Percentiles rank a stretch among this genome's conserved stretches.
phyloP scores from a whole-genome alignment of 2,797 vertebrate genomes.

The Myioborus melanocephalus region DNA sequence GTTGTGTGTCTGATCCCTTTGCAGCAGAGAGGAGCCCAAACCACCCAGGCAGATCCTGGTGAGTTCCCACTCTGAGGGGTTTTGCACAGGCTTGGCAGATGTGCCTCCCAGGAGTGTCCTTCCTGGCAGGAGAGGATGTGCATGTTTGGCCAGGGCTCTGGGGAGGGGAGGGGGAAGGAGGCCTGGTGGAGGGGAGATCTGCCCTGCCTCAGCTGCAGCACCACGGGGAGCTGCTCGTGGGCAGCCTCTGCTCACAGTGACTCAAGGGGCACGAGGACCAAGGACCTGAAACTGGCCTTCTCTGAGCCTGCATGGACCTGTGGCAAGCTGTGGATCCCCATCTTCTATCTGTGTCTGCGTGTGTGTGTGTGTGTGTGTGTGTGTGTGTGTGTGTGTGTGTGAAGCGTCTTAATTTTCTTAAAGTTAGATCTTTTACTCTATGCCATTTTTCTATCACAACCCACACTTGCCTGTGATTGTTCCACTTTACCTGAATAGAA shows the following conservation, averaged over 20 bases:
- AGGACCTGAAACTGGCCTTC: neutral
- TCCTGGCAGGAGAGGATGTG: neutral
- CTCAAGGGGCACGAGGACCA: neutral
- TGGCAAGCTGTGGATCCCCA: neutral
- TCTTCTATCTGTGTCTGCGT: neutral
- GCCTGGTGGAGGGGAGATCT: neutral
- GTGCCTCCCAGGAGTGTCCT: neutral
- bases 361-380: accelerated
- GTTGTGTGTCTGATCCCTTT: neutral
- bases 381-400: accelerated
- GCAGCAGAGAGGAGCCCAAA: neutral
- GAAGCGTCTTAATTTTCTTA: neutral
- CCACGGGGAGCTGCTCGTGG: neutral
- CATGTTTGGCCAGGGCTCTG: accelerated
- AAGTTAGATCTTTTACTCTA: neutral
- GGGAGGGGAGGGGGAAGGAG: neutral
- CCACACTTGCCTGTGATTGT: neutral
- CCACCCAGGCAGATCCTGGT: neutral
- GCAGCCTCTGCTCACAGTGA: neutral
- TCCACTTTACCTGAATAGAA: neutral
- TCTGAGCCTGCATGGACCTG: neutral
- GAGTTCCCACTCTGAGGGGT: neutral
- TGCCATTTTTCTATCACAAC: neutral
- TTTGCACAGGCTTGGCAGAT: neutral
- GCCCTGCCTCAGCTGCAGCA: neutral